These are phyloP conservation scores for Gobio gobio DNA, from an alignment of 2,113 vertebrate genomes.

Conservation along the genomic window DNA sequence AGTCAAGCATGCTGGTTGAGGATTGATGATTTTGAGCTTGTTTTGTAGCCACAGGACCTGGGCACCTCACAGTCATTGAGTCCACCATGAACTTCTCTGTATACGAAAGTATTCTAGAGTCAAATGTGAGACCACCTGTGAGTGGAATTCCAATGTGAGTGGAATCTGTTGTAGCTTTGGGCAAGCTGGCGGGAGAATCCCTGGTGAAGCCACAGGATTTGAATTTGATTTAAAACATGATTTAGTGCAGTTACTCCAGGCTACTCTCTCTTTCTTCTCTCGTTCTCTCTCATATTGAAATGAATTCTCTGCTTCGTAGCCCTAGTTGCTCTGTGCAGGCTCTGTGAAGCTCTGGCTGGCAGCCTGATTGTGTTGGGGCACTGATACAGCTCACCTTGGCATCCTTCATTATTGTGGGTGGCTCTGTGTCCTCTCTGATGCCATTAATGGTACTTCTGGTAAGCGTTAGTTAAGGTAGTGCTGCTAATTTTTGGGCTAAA, in stretches of 20 bases:
- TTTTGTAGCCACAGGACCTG: too few species aligned
- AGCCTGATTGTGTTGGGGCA: slow-evolving; percentile 45
- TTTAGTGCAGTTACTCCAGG: slow-evolving; percentile 23
- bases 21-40: too few species aligned
- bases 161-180: slow-evolving; percentile 26
- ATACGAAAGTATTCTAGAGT: too few species aligned
- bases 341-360: slow-evolving; percentile 22
- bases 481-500: slow-evolving; percentile 24
- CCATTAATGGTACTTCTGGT: not conserved
- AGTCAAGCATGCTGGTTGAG: too few species aligned
- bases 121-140: too few species aligned
- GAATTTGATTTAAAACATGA: slow-evolving; percentile 37
- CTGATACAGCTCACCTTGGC: slow-evolving; percentile 59
- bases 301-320: slow-evolving; percentile 16
- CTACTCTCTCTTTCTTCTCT: not conserved
- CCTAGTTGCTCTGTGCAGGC: not conserved
- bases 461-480: slow-evolving; percentile 7
- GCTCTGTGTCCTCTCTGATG: not conserved
- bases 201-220: slow-evolving; percentile 6
- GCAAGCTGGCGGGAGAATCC: slow-evolving; percentile 10
- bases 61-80: too few species aligned
- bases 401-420: slow-evolving; percentile 44
- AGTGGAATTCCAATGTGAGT: too few species aligned
- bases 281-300: slow-evolving; percentile 12
- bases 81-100: too few species aligned